Evolutionary conservation across 2,888 invertebrate species (phyloP), one percentile per base, ranked within the genome.

Genomic region (Notodonta ziczac): DNA sequence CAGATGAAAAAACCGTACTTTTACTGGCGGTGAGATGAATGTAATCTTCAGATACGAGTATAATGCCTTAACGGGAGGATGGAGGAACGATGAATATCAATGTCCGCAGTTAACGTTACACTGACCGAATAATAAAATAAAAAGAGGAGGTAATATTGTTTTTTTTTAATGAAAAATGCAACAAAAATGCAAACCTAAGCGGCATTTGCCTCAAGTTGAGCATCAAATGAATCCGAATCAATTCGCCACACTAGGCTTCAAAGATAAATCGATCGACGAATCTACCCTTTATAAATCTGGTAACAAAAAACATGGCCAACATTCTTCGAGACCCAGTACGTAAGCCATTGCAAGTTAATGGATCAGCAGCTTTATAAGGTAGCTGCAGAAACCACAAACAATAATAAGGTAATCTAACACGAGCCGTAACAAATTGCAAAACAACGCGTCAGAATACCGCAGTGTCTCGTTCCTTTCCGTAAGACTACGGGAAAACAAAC

Each of bases 301-400:
- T 24, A 24, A 24, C 2, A 14, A 14, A 14, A 48, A n/a, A 48
- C 9, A 42, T 10, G 10, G 42, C 1, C 10, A 42, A 4, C 9
- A 10, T 10, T 42, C 42, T 10, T 42, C 10, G 10, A 9, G 42
- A 42, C 9, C 10, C 42, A 12, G 42, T 2, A 42, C 2, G 3
- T 1, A 12, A 10, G 10, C 42, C 13, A 7, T 46, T 2, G 4
- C 46, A n/a, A 46, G 46, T n/a, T 10, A n/a, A 46, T n/a, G n/a
- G n/a, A 46, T 3, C 44, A 44, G 44, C 12, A 5, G 13, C 12
- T 44, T 10, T 44, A 44, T n/a, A 46, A 46, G 46, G 46, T 54
- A 39, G 7, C 54, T 13, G 5, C n/a, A 9, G 14, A 54, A 54
- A 54, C 54, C 54, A 39, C 54, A 54, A 54, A 54, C 54, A 54